Evolutionary conservation across 2,888 invertebrate genomes (phyloP).

Genomic region (Epistrophe eligans): DNA sequence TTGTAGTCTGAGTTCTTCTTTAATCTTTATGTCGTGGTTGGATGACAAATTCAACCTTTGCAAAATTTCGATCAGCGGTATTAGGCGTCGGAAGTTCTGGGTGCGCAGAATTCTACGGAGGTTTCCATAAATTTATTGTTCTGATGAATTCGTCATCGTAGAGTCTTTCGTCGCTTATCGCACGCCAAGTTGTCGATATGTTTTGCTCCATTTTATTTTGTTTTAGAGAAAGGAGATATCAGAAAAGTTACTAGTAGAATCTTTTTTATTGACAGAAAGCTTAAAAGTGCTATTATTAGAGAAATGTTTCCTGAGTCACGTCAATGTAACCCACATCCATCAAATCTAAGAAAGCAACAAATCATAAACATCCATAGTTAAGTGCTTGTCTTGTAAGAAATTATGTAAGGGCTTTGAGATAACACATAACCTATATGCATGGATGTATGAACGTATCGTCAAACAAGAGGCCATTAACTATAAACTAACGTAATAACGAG

Average conservation of each 20-base stretch:
- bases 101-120: slow-evolving; percentile 53
- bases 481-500: slow-evolving; percentile 61
- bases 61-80: slow-evolving; percentile 1
- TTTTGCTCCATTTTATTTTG: neutral
- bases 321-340: neutral
- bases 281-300: neutral
- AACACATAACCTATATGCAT: slow-evolving; percentile 13
- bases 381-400: slow-evolving; percentile 19
- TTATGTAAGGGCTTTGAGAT: slow-evolving; percentile 69
- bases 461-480: slow-evolving; percentile 64
- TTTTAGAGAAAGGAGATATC: neutral
- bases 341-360: slow-evolving; percentile 28
- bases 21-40: neutral
- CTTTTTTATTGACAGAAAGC: neutral
- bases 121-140: slow-evolving; percentile 34
- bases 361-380: slow-evolving; percentile 37
- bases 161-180: neutral
- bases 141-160: slow-evolving; percentile 52
- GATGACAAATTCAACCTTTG: slow-evolving; percentile 72
- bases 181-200: neutral
- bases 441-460: slow-evolving; percentile 9
- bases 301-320: neutral
- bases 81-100: slow-evolving; percentile 75
- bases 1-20: slow-evolving; percentile 9
- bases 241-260: neutral